Evolutionary conservation across 2,888 invertebrate genomes (phyloP).

Genomic region (Troides helena): DNA sequence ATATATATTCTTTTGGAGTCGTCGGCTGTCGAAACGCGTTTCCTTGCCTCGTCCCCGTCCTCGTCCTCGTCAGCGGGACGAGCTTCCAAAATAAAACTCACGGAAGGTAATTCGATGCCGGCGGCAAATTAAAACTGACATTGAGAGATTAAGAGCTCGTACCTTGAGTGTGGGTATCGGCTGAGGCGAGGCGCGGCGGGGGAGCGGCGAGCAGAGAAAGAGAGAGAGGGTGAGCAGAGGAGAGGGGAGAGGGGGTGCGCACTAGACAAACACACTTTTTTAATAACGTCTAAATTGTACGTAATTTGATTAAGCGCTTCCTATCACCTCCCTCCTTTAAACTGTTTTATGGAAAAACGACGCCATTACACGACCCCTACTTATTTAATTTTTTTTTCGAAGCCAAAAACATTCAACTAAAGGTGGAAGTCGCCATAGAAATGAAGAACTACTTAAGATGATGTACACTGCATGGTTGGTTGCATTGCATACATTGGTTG

Average conservation of each 20-base stretch:
- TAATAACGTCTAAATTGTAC: constrained; percentile 42
- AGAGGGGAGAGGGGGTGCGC: no score
- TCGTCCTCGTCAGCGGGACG: constrained; percentile 44
- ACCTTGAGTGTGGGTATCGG: constrained; percentile 60
- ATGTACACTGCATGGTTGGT: no score
- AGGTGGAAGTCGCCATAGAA: no score
- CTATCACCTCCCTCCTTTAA: constrained; percentile 6
- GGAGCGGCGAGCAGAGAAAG: constrained; percentile 8
- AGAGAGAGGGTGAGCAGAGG: constrained; percentile 21
- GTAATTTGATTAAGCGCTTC: constrained; percentile 48
- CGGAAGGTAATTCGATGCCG: constrained; percentile 73
- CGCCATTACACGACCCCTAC: constrained; percentile 7
- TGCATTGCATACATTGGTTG: no score
- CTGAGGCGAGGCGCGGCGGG: constrained; percentile 35
- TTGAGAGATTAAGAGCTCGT: constrained; percentile 74
- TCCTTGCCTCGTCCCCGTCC: constrained; percentile 48
- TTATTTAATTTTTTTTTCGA: neutral
- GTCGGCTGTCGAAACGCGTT: constrained; percentile 66
- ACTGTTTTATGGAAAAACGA: constrained; percentile 19
- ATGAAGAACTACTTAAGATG: no score
- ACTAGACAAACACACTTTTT: constrained; percentile 46
- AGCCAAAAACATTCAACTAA: no score
- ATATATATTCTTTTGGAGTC: constrained; percentile 44
- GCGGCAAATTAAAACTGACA: constrained; percentile 77
- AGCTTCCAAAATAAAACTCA: constrained; percentile 72